phyloP scores from a whole-genome alignment of 2,888 invertebrate genomes.

The Andrena chrysosceles region DNA sequence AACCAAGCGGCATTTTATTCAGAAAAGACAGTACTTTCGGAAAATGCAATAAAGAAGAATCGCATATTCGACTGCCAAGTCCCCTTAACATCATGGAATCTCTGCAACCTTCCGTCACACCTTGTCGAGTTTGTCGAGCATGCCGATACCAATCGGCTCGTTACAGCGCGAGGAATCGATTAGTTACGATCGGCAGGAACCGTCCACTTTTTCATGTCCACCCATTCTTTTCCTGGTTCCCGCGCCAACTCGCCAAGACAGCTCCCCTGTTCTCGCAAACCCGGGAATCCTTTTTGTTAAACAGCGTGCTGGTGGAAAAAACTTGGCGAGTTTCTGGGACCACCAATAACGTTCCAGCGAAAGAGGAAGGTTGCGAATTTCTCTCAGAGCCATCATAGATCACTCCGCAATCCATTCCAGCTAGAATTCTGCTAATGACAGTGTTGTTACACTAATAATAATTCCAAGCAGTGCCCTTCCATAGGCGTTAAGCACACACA shows the following conservation, averaged over 20 bases:
- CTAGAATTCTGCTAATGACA: background rate
- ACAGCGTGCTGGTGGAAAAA: background rate
- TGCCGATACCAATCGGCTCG: constrained; percentile 46
- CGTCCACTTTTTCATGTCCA: constrained; percentile 23
- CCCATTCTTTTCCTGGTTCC: constrained; percentile 15
- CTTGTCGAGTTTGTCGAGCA: constrained; percentile 48
- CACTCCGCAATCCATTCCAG: background rate
- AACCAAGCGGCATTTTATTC: too few relatives aligned
- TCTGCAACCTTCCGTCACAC: constrained; percentile 23
- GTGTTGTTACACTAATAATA: background rate
- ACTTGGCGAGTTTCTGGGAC: background rate
- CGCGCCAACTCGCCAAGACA: background rate
- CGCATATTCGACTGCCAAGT: too few relatives aligned
- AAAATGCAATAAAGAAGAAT: too few relatives aligned
- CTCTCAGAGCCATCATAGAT: background rate
- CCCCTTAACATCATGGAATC: background rate
- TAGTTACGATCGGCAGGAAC: constrained; percentile 34
- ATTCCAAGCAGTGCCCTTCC: constrained; percentile 6
- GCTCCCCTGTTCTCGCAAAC: background rate
- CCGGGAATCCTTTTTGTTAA: constrained; percentile 1
- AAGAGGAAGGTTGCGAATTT: background rate
- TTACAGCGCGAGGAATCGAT: constrained; percentile 54
- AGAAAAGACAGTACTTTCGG: too few relatives aligned
- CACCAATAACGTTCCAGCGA: background rate
- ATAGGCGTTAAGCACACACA: constrained; percentile 23